These are phyloP conservation scores for Zaprionus tsacasi DNA, from an alignment of 1,140 invertebrate species.

Conservation along the genomic window DNA sequence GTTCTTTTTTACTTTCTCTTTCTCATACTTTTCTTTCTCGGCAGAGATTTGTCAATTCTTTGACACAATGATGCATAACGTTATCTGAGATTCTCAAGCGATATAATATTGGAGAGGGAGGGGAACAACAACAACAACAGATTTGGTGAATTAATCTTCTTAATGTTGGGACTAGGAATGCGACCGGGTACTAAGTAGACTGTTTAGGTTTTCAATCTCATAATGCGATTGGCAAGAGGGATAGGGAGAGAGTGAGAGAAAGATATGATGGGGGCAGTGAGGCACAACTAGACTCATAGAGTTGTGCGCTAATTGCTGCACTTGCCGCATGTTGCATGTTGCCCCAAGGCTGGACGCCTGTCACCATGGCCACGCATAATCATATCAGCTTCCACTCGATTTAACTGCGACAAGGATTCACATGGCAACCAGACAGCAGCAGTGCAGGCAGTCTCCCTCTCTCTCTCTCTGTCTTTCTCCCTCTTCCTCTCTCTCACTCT, in stretches of 20 bases:
- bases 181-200: slow-evolving; percentile 57
- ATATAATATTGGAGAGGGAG: not conserved
- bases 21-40: not conserved
- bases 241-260: not conserved
- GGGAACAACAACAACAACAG: slow-evolving; percentile 52
- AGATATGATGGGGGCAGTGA: too few species aligned
- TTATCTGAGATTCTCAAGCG: slow-evolving; percentile 72
- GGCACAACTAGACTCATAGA: not conserved
- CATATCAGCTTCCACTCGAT: slow-evolving; percentile 81
- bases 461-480: not conserved
- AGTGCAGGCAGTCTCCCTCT: not conserved
- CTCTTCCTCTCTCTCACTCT: not conserved
- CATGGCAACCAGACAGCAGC: slow-evolving; percentile 53
- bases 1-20: slow-evolving; percentile 26
- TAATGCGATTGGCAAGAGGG: slow-evolving; percentile 64
- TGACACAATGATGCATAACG: slow-evolving; percentile 82
- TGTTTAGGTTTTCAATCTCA: slow-evolving; percentile 67
- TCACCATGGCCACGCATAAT: slow-evolving; percentile 64
- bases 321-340: slow-evolving; percentile 23
- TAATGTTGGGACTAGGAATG: slow-evolving; percentile 59
- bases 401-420: slow-evolving; percentile 68
- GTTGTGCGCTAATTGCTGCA: slow-evolving; percentile 59
- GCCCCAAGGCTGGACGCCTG: slow-evolving; percentile 15
- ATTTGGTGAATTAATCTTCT: slow-evolving; percentile 80
- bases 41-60: slow-evolving; percentile 73